These are phyloP conservation scores for Pseudotriccus pelzelni DNA, from an alignment of 2,797 vertebrate species.

Conservation along the genomic window DNA sequence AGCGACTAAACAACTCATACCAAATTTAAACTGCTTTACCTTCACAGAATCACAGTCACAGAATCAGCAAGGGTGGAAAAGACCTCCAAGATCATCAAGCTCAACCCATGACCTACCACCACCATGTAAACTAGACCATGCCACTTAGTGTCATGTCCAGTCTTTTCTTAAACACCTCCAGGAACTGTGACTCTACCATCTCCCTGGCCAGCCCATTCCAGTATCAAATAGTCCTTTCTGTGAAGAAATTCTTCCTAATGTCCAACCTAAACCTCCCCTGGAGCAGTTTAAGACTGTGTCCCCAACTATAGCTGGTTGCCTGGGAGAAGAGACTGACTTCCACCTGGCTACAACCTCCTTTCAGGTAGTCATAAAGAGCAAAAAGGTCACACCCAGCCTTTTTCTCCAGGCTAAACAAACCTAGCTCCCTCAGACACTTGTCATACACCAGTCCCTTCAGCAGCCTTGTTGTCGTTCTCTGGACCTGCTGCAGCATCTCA, in stretches of 20 bases:
- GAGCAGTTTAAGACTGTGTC: accelerated
- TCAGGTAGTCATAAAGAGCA: not conserved
- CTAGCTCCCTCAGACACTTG: not conserved
- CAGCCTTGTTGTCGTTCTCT: not conserved
- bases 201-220: not conserved
- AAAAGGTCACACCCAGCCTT: accelerated
- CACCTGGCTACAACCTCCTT: not conserved
- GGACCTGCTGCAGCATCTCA: too few relatives aligned
- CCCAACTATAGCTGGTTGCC: not conserved
- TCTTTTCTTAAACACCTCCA: not conserved
- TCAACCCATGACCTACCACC: not conserved
- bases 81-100: not conserved
- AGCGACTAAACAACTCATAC: not conserved
- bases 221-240: not conserved
- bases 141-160: too few relatives aligned
- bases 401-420: not conserved
- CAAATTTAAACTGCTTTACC: not conserved
- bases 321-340: not conserved
- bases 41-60: not conserved
- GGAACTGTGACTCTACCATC: not conserved
- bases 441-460: not conserved
- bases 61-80: not conserved
- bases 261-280: not conserved
- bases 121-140: not conserved
- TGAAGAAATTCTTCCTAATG: not conserved